A percentile compares a stretch with the other conserved stretches of the same genome.
These are phyloP conservation scores for Chrysina gloriosa DNA, from an alignment of 2,888 invertebrate genomes.

Conservation along the genomic window DNA sequence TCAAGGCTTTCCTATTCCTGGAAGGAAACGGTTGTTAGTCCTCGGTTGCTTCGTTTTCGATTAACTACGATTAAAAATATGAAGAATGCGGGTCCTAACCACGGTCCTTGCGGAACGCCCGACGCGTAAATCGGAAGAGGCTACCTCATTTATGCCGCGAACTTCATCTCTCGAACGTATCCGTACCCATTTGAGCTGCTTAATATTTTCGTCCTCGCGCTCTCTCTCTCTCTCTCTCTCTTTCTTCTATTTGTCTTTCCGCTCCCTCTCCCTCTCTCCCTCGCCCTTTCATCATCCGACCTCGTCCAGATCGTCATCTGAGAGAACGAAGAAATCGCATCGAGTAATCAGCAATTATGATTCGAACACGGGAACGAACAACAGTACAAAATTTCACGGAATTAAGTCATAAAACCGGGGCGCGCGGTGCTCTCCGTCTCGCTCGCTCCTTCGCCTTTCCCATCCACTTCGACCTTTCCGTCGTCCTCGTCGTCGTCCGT, in stretches of 20 bases:
- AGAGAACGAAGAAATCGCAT: slow-evolving; percentile 19
- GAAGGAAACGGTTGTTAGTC: too few relatives aligned
- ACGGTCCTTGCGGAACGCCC: too few relatives aligned
- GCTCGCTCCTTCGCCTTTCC: slow-evolving; percentile 1
- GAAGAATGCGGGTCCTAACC: too few relatives aligned
- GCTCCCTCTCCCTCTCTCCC: neutral
- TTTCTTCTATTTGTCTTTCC: neutral
- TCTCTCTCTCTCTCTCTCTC: neutral
- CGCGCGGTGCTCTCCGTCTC: neutral
- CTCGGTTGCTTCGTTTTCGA: too few relatives aligned
- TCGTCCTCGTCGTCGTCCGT: neutral
- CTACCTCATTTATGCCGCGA: too few relatives aligned
- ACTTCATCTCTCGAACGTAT: too few relatives aligned
- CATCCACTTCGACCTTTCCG: neutral
- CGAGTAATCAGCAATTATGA: slow-evolving; percentile 36
- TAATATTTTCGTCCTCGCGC: too few relatives aligned
- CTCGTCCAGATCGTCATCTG: slow-evolving; percentile 11
- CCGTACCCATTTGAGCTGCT: too few relatives aligned
- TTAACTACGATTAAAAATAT: too few relatives aligned
- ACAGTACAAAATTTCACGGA: slow-evolving; percentile 35
- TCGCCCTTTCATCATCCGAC: slow-evolving; percentile 14
- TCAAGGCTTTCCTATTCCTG: too few relatives aligned
- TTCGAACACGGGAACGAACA: slow-evolving; percentile 17
- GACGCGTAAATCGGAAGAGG: too few relatives aligned
- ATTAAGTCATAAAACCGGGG: slow-evolving; percentile 31